Evolutionary conservation across 1,140 invertebrate species (phyloP).

Genomic region (Drosophila micromelanica): DNA sequence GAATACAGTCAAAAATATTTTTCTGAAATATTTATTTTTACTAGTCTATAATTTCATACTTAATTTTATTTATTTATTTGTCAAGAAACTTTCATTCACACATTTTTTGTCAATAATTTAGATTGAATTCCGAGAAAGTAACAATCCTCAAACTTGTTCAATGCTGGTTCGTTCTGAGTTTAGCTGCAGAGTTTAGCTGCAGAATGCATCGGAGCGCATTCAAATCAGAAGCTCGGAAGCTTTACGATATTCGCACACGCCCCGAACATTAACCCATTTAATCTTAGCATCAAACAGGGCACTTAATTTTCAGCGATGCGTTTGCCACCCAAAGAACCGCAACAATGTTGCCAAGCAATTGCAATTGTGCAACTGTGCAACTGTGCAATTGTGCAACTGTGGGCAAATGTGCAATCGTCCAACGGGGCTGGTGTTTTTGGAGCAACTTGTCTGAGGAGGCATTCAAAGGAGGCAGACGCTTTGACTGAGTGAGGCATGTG

Average conservation of each 20-base stretch:
- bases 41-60: too few relatives aligned
- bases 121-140: neutral
- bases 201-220: conserved; percentile 17
- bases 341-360: conserved; percentile 49
- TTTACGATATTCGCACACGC: conserved; percentile 37
- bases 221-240: conserved; percentile 8
- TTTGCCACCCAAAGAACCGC: conserved; percentile 37
- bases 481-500: conserved; percentile 20
- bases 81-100: too few relatives aligned
- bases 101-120: neutral
- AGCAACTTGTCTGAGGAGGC: conserved; percentile 1
- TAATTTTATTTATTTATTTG: too few relatives aligned
- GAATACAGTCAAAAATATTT: too few relatives aligned
- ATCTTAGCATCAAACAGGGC: conserved; percentile 50
- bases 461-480: neutral
- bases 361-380: conserved; percentile 19
- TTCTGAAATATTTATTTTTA: too few relatives aligned
- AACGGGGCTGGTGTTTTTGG: conserved; percentile 17
- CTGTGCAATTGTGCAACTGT: neutral
- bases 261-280: conserved; percentile 71
- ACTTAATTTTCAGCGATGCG: conserved; percentile 70
- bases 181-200: neutral
- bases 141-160: neutral
- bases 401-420: conserved; percentile 2
- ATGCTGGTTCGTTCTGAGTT: too few relatives aligned